Evolutionary conservation across 2,888 invertebrate species (phyloP).

Genomic region (Masnerella sp.): DNA sequence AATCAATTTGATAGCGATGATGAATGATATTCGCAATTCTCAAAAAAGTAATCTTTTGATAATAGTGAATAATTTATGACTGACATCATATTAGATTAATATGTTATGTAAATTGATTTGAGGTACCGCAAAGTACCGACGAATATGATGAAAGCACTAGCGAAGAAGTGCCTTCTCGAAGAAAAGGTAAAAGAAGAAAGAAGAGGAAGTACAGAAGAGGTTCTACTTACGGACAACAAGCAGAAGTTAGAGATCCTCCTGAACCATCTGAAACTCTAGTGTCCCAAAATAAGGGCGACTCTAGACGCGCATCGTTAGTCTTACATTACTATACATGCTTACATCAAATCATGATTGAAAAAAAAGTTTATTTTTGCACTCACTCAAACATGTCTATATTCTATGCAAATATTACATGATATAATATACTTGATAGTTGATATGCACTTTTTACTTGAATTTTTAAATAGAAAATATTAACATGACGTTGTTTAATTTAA

Average conservation of each 20-base stretch:
- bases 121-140: conserved; percentile 51
- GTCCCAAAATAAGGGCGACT: conserved; percentile 78
- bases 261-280: conserved; percentile 83
- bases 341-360: neutral
- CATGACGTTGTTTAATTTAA: no score
- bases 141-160: conserved; percentile 62
- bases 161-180: conserved; percentile 63
- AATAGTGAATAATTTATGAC: no score
- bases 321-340: conserved; percentile 6
- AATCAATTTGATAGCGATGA: no score
- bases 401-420: no score
- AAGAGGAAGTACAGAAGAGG: conserved; percentile 72
- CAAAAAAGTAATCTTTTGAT: no score
- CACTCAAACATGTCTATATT: no score
- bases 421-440: no score
- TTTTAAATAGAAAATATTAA: no score
- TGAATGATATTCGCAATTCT: no score
- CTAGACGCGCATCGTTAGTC: conserved; percentile 69
- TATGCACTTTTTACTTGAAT: no score
- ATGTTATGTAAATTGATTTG: neutral
- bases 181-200: conserved; percentile 71
- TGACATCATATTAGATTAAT: no score
- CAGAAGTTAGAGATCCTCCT: conserved; percentile 78
- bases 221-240: conserved; percentile 74
- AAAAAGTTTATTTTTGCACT: neutral